A percentile compares a stretch with the other conserved stretches of the same genome.
phyloP scores from a whole-genome alignment of 2,113 vertebrate species.

The Cricetomys ansorgei region DNA sequence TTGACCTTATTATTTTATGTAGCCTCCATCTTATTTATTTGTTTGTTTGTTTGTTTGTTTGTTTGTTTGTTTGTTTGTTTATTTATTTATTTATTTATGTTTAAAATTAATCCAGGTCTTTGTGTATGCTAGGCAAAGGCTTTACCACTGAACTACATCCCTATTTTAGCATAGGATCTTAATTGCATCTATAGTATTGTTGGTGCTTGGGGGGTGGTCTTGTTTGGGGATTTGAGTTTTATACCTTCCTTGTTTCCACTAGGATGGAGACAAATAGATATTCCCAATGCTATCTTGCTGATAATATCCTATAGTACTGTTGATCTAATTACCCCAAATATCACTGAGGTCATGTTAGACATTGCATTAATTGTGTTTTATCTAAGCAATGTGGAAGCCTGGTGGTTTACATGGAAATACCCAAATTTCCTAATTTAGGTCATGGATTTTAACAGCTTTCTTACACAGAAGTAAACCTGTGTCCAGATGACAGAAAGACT shows the following conservation, averaged over 20 bases:
- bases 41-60: too few species aligned
- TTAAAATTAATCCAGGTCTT: not conserved
- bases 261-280: not conserved
- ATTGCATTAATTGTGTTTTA: conserved; percentile 44
- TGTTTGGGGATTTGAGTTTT: not conserved
- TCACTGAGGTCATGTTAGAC: conserved; percentile 11
- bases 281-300: not conserved
- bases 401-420: conserved; percentile 78
- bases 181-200: not conserved
- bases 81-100: not conserved
- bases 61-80: too few species aligned
- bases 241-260: not conserved
- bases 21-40: not conserved
- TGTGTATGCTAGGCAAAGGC: not conserved
- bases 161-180: not conserved
- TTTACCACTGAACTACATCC: not conserved
- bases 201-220: not conserved
- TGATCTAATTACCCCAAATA: conserved; percentile 36
- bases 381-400: conserved; percentile 56
- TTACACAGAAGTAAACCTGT: not conserved
- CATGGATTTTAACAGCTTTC: conserved; percentile 42
- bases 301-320: not conserved
- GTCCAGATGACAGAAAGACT: not conserved
- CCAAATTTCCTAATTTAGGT: conserved; percentile 63
- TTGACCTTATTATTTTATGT: not conserved